Conservation (phyloP, 2,113 vertebrate species). For the Campylomormyrus tamandua region DNA sequence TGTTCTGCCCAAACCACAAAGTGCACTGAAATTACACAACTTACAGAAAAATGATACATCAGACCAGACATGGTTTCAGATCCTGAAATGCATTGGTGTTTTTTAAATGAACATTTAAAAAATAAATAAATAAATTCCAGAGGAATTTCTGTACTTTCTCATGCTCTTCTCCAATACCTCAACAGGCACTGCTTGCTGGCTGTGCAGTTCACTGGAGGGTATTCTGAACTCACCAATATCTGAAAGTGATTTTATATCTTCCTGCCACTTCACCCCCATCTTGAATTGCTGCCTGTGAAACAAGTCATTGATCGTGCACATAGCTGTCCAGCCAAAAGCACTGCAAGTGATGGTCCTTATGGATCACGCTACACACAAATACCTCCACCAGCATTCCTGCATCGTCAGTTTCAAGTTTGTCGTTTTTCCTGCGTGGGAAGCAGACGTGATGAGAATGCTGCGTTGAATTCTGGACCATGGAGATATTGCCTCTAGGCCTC, state of each 20-base stretch:
- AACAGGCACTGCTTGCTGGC: background rate
- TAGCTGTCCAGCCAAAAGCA: background rate
- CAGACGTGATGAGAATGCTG: background rate
- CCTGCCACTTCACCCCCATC: too few species aligned
- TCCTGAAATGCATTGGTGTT: slow-evolving; percentile 29
- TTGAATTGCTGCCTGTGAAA: background rate
- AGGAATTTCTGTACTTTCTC: background rate
- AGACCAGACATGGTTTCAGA: slow-evolving; percentile 39
- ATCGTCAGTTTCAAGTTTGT: background rate
- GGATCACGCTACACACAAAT: background rate
- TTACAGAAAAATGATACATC: slow-evolving; percentile 33
- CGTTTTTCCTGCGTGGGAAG: background rate
- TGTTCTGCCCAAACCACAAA: slow-evolving; percentile 33
- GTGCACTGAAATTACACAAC: slow-evolving; percentile 16
- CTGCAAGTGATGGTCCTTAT: background rate
- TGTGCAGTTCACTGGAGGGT: background rate
- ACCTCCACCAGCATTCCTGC: background rate
- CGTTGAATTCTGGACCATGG: background rate
- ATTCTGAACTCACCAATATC: background rate
- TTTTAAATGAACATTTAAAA: slow-evolving; percentile 30
- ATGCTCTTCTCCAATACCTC: background rate
- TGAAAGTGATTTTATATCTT: background rate
- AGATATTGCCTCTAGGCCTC: slow-evolving; percentile 11
- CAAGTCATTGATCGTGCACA: background rate
- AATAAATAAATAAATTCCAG: slow-evolving; percentile 13